These are phyloP conservation scores for Drosophila histrio DNA, from an alignment of 2,888 invertebrate genomes.

Conservation along the genomic window DNA sequence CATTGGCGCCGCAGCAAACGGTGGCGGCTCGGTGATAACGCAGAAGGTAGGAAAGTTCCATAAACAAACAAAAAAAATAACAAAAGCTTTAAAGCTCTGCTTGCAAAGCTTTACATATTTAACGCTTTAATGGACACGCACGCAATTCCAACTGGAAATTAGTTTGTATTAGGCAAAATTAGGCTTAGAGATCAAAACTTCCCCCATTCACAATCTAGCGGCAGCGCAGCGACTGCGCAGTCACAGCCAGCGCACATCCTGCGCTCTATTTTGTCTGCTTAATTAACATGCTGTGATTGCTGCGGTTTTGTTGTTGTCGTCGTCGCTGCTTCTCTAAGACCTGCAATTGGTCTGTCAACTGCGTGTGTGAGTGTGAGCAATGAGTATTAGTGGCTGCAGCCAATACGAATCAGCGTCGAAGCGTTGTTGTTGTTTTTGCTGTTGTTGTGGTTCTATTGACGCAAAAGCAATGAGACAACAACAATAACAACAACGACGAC, in stretches of 20 bases:
- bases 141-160: conserved; percentile 56
- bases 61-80: conserved; percentile 7
- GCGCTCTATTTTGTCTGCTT: conserved; percentile 53
- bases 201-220: conserved; percentile 31
- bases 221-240: conserved; percentile 19
- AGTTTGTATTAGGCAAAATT: conserved; percentile 18
- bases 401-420: conserved; percentile 71
- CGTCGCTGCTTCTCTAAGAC: conserved; percentile 58
- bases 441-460: conserved; percentile 69
- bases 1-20: conserved; percentile 69
- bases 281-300: conserved; percentile 53
- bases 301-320: conserved; percentile 30
- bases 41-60: conserved; percentile 81
- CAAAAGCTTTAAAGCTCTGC: conserved; percentile 17
- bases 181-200: conserved; percentile 18
- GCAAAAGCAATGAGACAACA: conserved; percentile 69
- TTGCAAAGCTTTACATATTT: conserved; percentile 40
- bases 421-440: conserved; percentile 34
- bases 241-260: conserved; percentile 51
- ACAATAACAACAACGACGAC: conserved; percentile 32
- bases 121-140: conserved; percentile 72
- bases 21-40: conserved; percentile 70
- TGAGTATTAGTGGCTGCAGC: conserved; percentile 76
- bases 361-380: conserved; percentile 70
- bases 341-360: conserved; percentile 79